Evolutionary conservation across 1,140 invertebrate species (phyloP).

Genomic region (Mercenaria mercenaria): DNA sequence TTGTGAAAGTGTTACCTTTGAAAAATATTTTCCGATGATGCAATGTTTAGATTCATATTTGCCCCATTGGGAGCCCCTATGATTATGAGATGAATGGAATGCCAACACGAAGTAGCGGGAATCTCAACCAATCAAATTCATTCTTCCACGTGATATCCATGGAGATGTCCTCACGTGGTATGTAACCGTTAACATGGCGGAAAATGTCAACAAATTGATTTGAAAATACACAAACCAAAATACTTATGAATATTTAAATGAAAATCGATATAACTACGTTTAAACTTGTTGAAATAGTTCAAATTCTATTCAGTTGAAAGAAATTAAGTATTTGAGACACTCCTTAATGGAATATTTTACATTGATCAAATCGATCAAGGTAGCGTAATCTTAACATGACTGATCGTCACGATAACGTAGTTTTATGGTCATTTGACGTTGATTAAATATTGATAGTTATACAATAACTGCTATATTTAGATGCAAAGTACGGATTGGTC

Average conservation of each 20-base stretch:
- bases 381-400: no score
- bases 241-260: not conserved
- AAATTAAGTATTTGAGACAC: not conserved
- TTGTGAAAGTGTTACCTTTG: not conserved
- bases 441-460: no score
- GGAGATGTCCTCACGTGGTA: conserved; percentile 33
- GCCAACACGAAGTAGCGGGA: conserved; percentile 67
- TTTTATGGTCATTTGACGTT: no score
- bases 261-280: conserved; percentile 25
- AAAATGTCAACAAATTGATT: conserved; percentile 62
- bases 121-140: conserved; percentile 71
- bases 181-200: conserved; percentile 30
- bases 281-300: conserved; percentile 44
- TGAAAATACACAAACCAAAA: conserved; percentile 23
- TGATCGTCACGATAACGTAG: no score
- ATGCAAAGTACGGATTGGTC: no score
- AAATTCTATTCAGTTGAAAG: not conserved
- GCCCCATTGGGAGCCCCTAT: conserved; percentile 7
- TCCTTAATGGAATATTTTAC: conserved; percentile 1
- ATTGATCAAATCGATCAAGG: not conserved
- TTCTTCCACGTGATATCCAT: conserved; percentile 54
- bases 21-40: conserved; percentile 53
- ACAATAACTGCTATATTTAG: no score
- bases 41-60: conserved; percentile 31
- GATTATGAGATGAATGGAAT: conserved; percentile 77